Base-by-base conservation (phyloP, 2,888 invertebrate species). In the Morpho achilles region DNA sequence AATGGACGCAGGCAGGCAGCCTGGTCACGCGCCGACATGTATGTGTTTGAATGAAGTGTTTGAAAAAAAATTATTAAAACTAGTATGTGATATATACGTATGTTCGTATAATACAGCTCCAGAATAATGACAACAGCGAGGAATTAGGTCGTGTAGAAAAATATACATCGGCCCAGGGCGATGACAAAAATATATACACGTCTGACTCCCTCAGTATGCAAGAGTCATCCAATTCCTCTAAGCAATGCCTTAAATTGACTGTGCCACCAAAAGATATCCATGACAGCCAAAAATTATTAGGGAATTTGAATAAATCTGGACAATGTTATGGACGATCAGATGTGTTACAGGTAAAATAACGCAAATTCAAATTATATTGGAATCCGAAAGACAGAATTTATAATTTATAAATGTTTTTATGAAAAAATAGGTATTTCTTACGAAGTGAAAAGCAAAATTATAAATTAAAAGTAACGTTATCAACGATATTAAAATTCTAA, bases 131-230 rank as follows among this genome's bases (percentile, higher is more conserved):
- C 7, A 53, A 22, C 16, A 40, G 7, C 7, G 46, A 53, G 46
- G 47, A 46, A n/a, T 7, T 43, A 42, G 9, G 10, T 23, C 60
- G 49, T 1, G 8, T 67, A 53, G 64, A 66, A 16, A 67, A 60
- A 22, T 59, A 65, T 39, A 46, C 10, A 53, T 61, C 63, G 8
- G 67, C 62, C 22, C 64, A 65, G 39, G 67, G 70, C 44, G 67
- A 65, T 54, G 64, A 66, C 6, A 63, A 49, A n/a, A 48, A 8
- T 10, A 46, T 53, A 9, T 2, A 32, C 32, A 32, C 22, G 7
- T 7, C 7, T 8, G 47, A 59, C 0, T 60, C 53, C 46, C 55
- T 55, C n/a, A 55, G 23, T 5, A 62, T 63, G 63, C 55, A 58
- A 8, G 7, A 45, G 6, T 40, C 55, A 8, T 45, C 44, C n/a